Evolutionary conservation across 30 jellyfish, hydroid and myxozoan species (phyloP), one percentile per base, ranked within the genome.

Genomic region (Aurelia aurita): DNA sequence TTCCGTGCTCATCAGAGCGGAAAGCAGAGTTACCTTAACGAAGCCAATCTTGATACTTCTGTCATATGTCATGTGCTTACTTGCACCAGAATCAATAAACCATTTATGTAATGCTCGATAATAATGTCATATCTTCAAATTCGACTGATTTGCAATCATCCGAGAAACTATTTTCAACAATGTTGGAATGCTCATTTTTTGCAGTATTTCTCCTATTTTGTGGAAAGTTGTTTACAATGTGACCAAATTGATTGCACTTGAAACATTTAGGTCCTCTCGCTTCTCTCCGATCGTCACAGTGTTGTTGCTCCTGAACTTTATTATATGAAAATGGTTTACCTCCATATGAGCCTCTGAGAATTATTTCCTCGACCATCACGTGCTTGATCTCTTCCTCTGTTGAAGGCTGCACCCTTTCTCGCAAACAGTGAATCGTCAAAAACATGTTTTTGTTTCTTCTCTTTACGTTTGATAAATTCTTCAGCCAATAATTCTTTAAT

Each of bases 71-170:
- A 63, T 72, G n/a, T 85, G 74, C 44, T 74, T 72, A 25, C 74
- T 72, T 18, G 88, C 95, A 58, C 86, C 93, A 58, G 86, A 69
- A 71, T 47, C 93, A 31, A 82, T 58, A 82, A 54, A 82, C 80
- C 86, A 82, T n/a, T 55, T 80, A 68, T 46, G 55, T 78, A 26
- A 43, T 80, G 62, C 83, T 65, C 39, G 74, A 63, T 58, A 49
- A 23, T 53, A 80, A 43, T 80, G 83, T 74, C 74, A 80, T 46
- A 44, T 80, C 83, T 43, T 80, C 72, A 20, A 12, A 16, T n/a
- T n/a, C n/a, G n/a, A n/a, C n/a, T n/a, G n/a, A 51, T 16, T 32
- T 60, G 15, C 43, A 45, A 28, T 35, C 89, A 60, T 77, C 65
- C 29, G 64, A 77, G 9, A 74, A 59, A 25, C 82, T 70, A 43